Evolutionary conservation across 2,113 vertebrate species (phyloP).

Genomic region (Capra hircus): DNA sequence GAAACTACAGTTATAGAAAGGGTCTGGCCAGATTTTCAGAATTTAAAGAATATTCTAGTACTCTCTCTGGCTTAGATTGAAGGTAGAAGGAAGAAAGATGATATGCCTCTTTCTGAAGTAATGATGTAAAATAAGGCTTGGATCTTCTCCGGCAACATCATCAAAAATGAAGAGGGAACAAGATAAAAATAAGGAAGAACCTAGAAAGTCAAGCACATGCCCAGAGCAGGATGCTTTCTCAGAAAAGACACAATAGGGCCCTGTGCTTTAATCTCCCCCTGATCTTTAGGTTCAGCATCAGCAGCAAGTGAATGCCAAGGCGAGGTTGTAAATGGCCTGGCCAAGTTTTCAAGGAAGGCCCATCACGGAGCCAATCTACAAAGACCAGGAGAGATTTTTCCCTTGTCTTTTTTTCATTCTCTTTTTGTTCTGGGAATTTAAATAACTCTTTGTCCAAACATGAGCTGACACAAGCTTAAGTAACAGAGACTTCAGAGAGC

Average conservation of each 20-base stretch:
- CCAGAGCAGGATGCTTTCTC: neutral
- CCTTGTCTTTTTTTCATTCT: neutral
- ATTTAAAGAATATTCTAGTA: neutral
- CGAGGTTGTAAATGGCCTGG: neutral
- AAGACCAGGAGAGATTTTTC: neutral
- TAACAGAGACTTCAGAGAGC: neutral
- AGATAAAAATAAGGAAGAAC: neutral
- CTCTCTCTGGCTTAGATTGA: neutral
- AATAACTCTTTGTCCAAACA: neutral
- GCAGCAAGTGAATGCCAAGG: neutral
- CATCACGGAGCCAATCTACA: neutral
- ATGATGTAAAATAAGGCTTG: neutral
- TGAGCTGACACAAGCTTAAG: neutral
- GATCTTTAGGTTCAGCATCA: neutral
- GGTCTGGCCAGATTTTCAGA: neutral
- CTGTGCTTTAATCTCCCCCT: neutral
- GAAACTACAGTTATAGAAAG: neutral
- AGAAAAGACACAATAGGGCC: neutral
- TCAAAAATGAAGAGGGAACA: neutral
- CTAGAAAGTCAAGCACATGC: neutral
- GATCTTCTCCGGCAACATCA: neutral
- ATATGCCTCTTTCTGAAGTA: neutral
- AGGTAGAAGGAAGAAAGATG: neutral
- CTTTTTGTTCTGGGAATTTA: neutral
- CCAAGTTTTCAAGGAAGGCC: neutral